Percentiles rank a stretch among this genome's conserved stretches.
Evolutionary conservation across 2,797 vertebrate genomes (phyloP).

Genomic region (Cuculus canorus): DNA sequence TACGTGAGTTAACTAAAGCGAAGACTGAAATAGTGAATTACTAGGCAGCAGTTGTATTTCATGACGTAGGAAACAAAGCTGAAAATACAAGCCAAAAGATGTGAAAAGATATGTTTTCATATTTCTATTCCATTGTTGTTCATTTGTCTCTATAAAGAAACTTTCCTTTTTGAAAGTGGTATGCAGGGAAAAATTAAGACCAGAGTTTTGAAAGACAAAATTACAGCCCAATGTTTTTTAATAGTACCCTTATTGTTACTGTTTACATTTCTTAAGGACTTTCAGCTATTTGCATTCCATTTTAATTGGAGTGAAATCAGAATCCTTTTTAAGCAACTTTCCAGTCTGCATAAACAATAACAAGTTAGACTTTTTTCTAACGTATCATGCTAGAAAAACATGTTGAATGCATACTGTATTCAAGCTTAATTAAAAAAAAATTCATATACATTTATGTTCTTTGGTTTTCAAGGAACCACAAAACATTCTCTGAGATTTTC

Average conservation of each 20-base stretch:
- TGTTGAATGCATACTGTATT: not conserved
- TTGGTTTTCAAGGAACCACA: not conserved
- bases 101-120: not conserved
- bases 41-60: not conserved
- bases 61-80: not conserved
- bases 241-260: not conserved
- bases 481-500: not conserved
- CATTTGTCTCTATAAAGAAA: not conserved
- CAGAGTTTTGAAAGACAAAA: constrained; percentile 38
- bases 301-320: constrained; percentile 47
- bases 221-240: constrained; percentile 43
- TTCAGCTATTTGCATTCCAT: constrained; percentile 18
- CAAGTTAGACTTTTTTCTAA: not conserved
- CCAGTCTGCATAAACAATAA: constrained; percentile 9
- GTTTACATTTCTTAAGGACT: constrained; percentile 39
- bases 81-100: not conserved
- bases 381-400: not conserved
- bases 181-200: constrained; percentile 22
- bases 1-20: not conserved
- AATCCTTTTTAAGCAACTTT: constrained; percentile 17
- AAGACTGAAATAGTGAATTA: not conserved
- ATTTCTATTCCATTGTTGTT: not conserved
- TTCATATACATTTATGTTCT: not conserved
- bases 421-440: not conserved
- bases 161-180: not conserved